These are phyloP conservation scores for Esox lucius DNA, from an alignment of 2,797 vertebrate genomes.

Conservation along the genomic window DNA sequence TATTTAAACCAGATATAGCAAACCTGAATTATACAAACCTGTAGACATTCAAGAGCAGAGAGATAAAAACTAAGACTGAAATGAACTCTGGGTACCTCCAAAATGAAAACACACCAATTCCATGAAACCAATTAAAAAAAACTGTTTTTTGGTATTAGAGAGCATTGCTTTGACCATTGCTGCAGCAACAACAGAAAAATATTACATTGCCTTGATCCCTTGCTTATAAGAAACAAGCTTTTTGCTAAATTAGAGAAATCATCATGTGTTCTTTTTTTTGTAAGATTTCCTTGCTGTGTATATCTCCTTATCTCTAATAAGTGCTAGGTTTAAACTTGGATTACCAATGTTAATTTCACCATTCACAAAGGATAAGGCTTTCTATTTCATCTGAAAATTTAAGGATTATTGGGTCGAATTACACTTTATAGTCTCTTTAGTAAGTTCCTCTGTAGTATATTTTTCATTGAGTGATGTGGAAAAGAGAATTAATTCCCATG, in stretches of 20 bases:
- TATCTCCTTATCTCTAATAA: constrained; percentile 4
- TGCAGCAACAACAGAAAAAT: neutral
- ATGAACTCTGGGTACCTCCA: too few relatives aligned
- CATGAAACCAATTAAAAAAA: too few relatives aligned
- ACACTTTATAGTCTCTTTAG: neutral
- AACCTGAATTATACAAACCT: too few relatives aligned
- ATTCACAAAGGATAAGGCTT: constrained; percentile 23
- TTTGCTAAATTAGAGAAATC: constrained; percentile 15
- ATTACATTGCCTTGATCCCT: constrained; percentile 15
- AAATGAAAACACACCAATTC: too few relatives aligned
- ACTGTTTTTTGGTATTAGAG: neutral
- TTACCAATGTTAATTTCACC: constrained; percentile 15
- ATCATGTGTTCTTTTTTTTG: constrained; percentile 16
- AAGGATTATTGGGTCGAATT: constrained; percentile 3
- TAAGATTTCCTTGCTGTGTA: constrained; percentile 23
- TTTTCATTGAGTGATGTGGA: neutral
- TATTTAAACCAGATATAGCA: too few relatives aligned
- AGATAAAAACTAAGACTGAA: too few relatives aligned
- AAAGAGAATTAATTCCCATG: neutral
- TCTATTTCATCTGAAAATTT: constrained; percentile 9
- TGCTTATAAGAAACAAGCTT: constrained; percentile 14
- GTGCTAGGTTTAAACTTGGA: constrained; percentile 25
- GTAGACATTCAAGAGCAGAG: too few relatives aligned
- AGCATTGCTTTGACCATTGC: neutral
- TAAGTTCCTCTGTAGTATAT: neutral